Percentiles rank a stretch among this genome's conserved stretches.
phyloP scores from a whole-genome alignment of 2,113 vertebrate genomes.

The Apteryx mantelli region DNA sequence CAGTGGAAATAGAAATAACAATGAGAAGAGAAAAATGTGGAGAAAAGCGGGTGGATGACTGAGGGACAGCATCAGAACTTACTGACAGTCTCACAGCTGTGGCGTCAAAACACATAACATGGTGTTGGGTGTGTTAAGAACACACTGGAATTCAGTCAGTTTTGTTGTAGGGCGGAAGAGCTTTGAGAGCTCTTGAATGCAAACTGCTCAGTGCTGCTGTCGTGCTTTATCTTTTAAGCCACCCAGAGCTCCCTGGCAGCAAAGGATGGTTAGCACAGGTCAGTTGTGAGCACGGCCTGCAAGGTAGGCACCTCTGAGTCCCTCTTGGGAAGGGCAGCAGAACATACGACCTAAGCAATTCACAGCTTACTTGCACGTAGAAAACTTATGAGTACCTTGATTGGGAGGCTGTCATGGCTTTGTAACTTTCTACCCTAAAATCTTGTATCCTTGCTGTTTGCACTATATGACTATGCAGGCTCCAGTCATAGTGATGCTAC shows the following conservation, averaged over 20 bases:
- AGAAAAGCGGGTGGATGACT: neutral
- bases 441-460: neutral
- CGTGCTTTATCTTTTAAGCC: too few relatives aligned
- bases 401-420: neutral
- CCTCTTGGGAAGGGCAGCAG: accelerated
- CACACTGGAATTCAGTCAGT: neutral
- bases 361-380: neutral
- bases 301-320: neutral
- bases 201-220: too few relatives aligned
- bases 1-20: neutral
- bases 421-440: neutral
- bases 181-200: too few relatives aligned
- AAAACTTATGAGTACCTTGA: accelerated
- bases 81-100: neutral
- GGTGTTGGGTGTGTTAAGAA: neutral
- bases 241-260: neutral
- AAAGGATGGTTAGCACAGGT: accelerated
- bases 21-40: neutral
- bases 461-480: neutral
- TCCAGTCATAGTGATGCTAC: neutral
- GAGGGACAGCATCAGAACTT: neutral
- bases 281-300: accelerated
- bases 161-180: neutral
- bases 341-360: neutral
- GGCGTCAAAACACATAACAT: too few relatives aligned